A percentile compares a stretch with the other conserved stretches of the same genome.
Evolutionary conservation across 1,140 invertebrate species (phyloP).

Genomic region (Zaprionus camerounensis): DNA sequence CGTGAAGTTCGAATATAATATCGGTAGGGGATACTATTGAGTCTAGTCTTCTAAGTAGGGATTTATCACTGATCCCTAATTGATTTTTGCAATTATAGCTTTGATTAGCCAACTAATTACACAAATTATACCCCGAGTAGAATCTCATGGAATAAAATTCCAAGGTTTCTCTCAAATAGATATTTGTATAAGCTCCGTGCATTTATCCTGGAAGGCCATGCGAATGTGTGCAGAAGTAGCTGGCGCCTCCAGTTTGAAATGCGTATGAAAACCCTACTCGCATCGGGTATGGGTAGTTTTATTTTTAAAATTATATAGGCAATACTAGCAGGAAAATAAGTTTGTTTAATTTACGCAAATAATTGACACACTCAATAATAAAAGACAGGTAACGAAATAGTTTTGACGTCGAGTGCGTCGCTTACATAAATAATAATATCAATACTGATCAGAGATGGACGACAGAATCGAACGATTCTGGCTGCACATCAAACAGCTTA

Average conservation of each 20-base stretch:
- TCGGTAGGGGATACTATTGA: not conserved
- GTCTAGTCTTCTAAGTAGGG: too few species aligned
- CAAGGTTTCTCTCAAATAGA: constrained; percentile 85
- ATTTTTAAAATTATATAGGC: not conserved
- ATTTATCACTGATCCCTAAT: too few species aligned
- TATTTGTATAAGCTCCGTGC: constrained; percentile 87
- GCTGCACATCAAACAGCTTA: too few species aligned
- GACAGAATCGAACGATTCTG: too few species aligned
- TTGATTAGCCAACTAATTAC: too few species aligned
- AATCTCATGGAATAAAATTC: constrained; percentile 86
- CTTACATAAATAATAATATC: not conserved
- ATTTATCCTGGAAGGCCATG: constrained; percentile 94
- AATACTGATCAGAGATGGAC: too few species aligned
- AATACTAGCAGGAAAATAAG: too few species aligned
- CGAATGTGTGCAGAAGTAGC: constrained; percentile 95
- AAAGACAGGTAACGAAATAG: not conserved
- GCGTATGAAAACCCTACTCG: constrained; percentile 87
- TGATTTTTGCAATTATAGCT: too few species aligned
- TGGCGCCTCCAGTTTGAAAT: constrained; percentile 93
- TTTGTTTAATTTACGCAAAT: too few species aligned
- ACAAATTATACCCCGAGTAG: too few species aligned
- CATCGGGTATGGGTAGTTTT: constrained; percentile 85
- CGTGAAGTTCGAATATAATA: not conserved
- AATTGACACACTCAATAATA: not conserved
- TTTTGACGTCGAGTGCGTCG: not conserved